These are phyloP conservation scores for Apodemia duryi DNA, from an alignment of 2,888 invertebrate species.

Conservation along the genomic window DNA sequence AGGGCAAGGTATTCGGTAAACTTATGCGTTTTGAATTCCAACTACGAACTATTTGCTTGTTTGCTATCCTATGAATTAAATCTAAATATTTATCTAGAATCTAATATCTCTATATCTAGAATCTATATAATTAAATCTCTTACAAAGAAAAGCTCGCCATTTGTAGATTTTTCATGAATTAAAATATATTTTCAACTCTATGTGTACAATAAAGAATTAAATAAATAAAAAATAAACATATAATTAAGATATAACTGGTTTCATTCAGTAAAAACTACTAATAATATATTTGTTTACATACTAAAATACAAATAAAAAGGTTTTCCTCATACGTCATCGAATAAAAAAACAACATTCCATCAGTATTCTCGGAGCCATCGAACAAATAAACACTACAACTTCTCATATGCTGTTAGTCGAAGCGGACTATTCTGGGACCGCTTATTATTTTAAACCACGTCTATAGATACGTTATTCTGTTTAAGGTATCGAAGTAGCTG, in stretches of 20 bases:
- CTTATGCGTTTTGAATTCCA: neutral
- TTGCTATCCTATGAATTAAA: too few species aligned
- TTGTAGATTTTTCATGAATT: too few species aligned
- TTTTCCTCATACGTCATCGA: conserved; percentile 58
- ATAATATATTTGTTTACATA: neutral
- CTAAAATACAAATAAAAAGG: conserved; percentile 14
- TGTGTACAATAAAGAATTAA: too few species aligned
- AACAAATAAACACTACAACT: conserved; percentile 75
- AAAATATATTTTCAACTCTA: too few species aligned
- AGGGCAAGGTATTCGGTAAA: neutral
- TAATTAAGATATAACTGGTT: neutral
- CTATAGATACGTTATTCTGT: neutral
- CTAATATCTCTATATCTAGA: too few species aligned
- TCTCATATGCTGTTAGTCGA: conserved; percentile 53
- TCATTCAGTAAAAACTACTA: neutral
- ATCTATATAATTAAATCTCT: too few species aligned
- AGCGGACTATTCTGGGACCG: conserved; percentile 43
- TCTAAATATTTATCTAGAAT: too few species aligned
- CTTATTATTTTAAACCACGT: conserved; percentile 1
- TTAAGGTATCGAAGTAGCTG: neutral
- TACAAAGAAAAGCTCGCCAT: too few species aligned
- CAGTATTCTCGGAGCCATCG: conserved; percentile 68
- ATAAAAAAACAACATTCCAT: conserved; percentile 73
- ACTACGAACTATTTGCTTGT: too few species aligned
- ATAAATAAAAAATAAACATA: too few species aligned